A percentile compares a stretch with the other conserved stretches of the same genome.
Conservation (phyloP, 1,140 invertebrate genomes). For the Listronotus oregonensis region DNA sequence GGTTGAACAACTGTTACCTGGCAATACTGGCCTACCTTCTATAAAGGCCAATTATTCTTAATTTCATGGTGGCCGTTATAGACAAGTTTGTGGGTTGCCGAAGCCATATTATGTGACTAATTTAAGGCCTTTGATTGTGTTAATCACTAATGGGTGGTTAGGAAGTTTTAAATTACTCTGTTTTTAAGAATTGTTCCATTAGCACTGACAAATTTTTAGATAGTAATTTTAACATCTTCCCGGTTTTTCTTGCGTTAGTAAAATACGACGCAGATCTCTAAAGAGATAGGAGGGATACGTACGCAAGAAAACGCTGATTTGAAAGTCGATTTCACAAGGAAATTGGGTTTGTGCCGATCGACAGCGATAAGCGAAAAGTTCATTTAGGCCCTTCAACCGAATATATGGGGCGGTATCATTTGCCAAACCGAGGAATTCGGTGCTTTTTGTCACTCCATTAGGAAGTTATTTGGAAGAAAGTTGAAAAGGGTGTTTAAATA, state of each 20-base stretch:
- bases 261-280: slow-evolving; percentile 18
- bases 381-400: slow-evolving; percentile 39
- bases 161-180: no score
- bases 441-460: slow-evolving; percentile 7
- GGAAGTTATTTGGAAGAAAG: background rate
- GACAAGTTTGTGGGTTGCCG: no score
- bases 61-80: no score
- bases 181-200: no score
- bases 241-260: background rate
- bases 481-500: no score
- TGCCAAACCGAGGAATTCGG: slow-evolving; percentile 36
- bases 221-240: slow-evolving; percentile 14
- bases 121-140: no score
- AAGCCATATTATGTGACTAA: no score
- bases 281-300: slow-evolving; percentile 35
- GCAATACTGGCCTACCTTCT: no score
- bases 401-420: slow-evolving; percentile 45
- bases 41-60: no score
- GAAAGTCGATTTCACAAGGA: slow-evolving; percentile 43
- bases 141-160: no score
- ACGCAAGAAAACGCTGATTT: slow-evolving; percentile 42
- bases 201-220: slow-evolving; percentile 28
- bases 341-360: slow-evolving; percentile 49
- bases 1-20: no score
- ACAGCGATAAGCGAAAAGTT: slow-evolving; percentile 44